Percentiles rank a stretch among this genome's conserved stretches.
phyloP scores from a whole-genome alignment of 2,797 vertebrate genomes.

The Hylomyscus alleni region DNA sequence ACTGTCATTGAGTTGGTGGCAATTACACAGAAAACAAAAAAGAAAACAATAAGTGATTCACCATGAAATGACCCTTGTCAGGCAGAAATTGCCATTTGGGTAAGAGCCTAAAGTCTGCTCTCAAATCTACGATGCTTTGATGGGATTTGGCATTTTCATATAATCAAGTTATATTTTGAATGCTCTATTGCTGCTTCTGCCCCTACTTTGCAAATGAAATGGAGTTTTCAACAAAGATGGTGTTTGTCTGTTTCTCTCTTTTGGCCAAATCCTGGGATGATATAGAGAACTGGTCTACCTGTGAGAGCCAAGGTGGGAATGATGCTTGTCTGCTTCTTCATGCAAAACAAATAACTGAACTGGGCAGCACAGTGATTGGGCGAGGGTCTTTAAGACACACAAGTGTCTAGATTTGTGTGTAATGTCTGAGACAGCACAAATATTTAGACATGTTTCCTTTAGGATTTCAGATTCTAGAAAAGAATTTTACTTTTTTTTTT shows the following conservation, averaged over 20 bases:
- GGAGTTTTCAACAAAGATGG: not conserved
- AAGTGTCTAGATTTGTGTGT: not conserved
- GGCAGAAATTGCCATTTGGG: not conserved
- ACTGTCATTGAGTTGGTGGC: not conserved
- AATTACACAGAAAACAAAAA: not conserved
- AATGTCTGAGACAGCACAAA: too few species aligned
- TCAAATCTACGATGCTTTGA: not conserved
- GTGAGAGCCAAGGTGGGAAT: not conserved
- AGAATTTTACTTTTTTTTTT: not conserved
- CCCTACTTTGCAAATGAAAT: not conserved
- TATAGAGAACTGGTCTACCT: not conserved
- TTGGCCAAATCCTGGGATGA: not conserved
- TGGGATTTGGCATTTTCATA: not conserved
- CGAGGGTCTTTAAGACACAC: not conserved
- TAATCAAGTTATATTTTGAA: not conserved
- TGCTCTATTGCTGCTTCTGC: not conserved
- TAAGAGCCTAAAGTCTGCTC: not conserved
- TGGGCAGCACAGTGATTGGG: not conserved
- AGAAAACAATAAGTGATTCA: not conserved
- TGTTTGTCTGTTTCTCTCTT: not conserved
- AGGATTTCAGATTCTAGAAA: not conserved
- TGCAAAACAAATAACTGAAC: not conserved
- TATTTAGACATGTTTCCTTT: not conserved
- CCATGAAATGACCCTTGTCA: not conserved
- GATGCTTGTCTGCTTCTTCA: not conserved